phyloP scores from a whole-genome alignment of 2,113 vertebrate species.

The Gavialis gangeticus region DNA sequence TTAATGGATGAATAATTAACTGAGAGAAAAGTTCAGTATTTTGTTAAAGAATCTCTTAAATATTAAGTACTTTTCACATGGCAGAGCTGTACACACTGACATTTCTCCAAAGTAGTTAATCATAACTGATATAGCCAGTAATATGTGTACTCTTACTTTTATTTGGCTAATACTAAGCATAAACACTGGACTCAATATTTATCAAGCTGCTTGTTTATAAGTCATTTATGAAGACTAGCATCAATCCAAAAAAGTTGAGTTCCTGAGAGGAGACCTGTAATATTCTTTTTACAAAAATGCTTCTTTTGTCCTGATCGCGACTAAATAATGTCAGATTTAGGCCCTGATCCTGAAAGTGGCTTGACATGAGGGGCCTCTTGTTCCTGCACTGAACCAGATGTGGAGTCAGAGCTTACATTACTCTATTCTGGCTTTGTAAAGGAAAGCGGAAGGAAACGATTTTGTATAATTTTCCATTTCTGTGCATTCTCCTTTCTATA shows the following conservation, averaged over 20 bases:
- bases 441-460: conserved; percentile 41
- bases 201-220: conserved; percentile 50
- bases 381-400: conserved; percentile 37
- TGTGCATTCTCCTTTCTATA: conserved; percentile 24
- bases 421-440: conserved; percentile 19
- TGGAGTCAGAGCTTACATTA: background rate
- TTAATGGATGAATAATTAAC: conserved; percentile 82
- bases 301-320: background rate
- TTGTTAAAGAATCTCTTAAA: conserved; percentile 79
- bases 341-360: background rate
- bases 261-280: conserved; percentile 33
- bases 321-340: background rate
- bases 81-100: conserved; percentile 63
- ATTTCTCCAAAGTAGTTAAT: conserved; percentile 73
- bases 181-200: conserved; percentile 56
- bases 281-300: background rate
- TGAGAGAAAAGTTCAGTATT: conserved; percentile 74
- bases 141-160: conserved; percentile 56
- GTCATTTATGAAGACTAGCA: conserved; percentile 27
- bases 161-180: conserved; percentile 57
- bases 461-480: conserved; percentile 29
- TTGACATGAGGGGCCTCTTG: conserved; percentile 31
- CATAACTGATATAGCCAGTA: conserved; percentile 50
- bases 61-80: conserved; percentile 73
- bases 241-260: conserved; percentile 46